A percentile compares a stretch with the other conserved stretches of the same genome.
phyloP scores from a whole-genome alignment of 1,140 invertebrate species.

The Eumeta japonica region DNA sequence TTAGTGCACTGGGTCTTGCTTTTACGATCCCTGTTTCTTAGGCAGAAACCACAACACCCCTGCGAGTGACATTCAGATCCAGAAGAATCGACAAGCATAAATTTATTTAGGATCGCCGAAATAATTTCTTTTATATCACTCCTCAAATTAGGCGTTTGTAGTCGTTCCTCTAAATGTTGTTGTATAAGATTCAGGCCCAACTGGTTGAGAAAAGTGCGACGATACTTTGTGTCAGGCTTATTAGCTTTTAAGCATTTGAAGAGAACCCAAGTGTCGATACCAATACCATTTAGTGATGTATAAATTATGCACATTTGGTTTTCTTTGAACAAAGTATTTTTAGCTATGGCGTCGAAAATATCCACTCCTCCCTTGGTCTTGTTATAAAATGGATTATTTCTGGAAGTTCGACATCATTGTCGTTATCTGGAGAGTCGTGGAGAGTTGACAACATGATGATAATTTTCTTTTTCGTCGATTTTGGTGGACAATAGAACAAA shows the following conservation, averaged over 20 bases:
- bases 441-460: too few relatives aligned
- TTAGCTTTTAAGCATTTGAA: neutral
- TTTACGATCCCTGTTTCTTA: neutral
- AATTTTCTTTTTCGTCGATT: too few relatives aligned
- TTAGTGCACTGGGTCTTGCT: too few relatives aligned
- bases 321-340: slow-evolving; percentile 1
- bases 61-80: neutral
- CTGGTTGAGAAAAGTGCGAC: too few relatives aligned
- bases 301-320: neutral
- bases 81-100: neutral
- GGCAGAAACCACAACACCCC: too few relatives aligned
- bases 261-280: neutral
- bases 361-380: too few relatives aligned
- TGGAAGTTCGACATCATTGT: neutral
- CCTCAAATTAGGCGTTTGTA: neutral
- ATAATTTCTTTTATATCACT: neutral
- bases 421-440: neutral
- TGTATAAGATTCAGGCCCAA: neutral
- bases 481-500: too few relatives aligned
- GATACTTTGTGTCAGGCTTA: too few relatives aligned
- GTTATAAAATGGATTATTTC: neutral
- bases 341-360: neutral
- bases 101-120: too few relatives aligned
- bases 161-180: neutral
- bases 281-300: too few relatives aligned